These are phyloP conservation scores for Cepaea nemoralis DNA, from an alignment of 1,140 invertebrate genomes.

Conservation along the genomic window DNA sequence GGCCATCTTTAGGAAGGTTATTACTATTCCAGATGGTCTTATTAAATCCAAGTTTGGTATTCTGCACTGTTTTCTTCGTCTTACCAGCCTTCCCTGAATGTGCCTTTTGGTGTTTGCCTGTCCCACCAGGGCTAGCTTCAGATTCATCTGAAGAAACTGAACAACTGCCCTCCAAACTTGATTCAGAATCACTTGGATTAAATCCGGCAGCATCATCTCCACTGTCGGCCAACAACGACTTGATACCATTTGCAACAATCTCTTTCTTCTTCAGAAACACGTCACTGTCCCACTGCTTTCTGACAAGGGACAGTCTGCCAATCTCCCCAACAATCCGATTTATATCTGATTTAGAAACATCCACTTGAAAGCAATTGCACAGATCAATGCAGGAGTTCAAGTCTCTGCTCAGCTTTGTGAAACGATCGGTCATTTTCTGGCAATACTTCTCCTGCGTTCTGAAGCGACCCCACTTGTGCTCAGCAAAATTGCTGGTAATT, in stretches of 20 bases:
- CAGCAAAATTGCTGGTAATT: background rate
- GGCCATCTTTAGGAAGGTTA: background rate
- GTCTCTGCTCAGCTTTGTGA: background rate
- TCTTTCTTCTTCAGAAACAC: conserved; percentile 6
- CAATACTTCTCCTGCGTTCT: conserved; percentile 8
- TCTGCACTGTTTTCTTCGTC: background rate
- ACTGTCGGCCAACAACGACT: background rate
- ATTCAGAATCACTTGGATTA: background rate
- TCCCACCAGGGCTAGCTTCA: background rate
- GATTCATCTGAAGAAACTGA: conserved; percentile 8
- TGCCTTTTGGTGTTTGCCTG: background rate
- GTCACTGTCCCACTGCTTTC: conserved; percentile 15
- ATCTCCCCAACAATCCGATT: conserved; percentile 28
- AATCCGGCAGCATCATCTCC: background rate
- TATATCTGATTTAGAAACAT: conserved; percentile 17
- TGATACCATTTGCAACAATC: background rate
- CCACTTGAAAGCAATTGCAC: conserved; percentile 18
- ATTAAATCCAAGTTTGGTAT: background rate
- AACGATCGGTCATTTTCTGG: conserved; percentile 8
- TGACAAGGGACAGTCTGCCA: conserved; percentile 11
- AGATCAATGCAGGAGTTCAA: conserved; percentile 4
- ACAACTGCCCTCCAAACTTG: conserved; percentile 14
- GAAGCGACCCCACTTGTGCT: background rate
- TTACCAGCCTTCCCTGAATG: background rate
- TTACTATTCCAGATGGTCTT: background rate